Conservation (phyloP, 2,113 vertebrate species). For the Peucedramus taeniatus region DNA sequence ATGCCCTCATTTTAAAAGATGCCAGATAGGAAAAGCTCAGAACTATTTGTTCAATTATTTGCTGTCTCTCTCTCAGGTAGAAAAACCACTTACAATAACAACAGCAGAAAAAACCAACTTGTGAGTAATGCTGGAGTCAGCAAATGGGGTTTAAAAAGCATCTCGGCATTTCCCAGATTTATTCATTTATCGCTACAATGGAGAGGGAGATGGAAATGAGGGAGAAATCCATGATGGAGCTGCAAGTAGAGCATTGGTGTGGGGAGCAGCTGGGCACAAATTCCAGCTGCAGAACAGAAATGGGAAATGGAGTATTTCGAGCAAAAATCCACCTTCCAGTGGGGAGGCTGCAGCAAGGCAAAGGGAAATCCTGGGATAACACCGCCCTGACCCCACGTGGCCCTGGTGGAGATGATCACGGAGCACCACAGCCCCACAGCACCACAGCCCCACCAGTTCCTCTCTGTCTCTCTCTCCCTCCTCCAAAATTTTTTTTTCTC, state of each 20-base stretch:
- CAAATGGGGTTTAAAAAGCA: constrained; percentile 12
- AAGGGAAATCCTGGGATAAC: not conserved
- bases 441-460: not conserved
- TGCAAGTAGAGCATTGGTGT: not conserved
- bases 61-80: not conserved
- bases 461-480: not conserved
- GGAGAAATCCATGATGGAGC: not conserved
- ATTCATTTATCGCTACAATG: not conserved
- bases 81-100: not conserved
- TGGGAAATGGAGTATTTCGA: not conserved
- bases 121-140: constrained; percentile 1
- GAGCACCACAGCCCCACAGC: not conserved
- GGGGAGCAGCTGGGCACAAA: not conserved
- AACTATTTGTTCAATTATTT: constrained; percentile 5
- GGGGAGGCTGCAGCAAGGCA: not conserved
- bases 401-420: not conserved
- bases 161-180: not conserved
- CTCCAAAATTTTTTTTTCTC: not conserved
- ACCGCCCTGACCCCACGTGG: fast-evolving
- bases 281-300: not conserved
- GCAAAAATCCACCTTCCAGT: not conserved
- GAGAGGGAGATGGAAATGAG: not conserved
- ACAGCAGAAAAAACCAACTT: not conserved
- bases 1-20: not conserved
- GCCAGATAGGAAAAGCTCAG: not conserved